Evolutionary conservation across 2,797 vertebrate species (phyloP).

Genomic region (Platalea minor): DNA sequence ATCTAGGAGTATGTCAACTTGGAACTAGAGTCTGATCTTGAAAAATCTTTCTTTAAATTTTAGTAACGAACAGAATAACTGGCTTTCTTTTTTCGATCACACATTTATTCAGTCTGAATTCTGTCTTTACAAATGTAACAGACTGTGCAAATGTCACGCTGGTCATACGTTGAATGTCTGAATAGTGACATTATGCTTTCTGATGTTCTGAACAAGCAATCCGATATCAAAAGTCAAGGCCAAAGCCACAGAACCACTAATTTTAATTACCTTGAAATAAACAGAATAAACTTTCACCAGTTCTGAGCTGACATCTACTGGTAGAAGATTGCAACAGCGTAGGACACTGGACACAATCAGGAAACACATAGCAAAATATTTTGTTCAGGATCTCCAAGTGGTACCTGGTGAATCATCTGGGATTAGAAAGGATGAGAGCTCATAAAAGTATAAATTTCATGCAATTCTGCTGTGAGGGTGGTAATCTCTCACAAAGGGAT

Average conservation of each 20-base stretch:
- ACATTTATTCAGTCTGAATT: neutral
- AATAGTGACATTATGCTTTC: neutral
- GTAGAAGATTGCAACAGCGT: conserved; percentile 1
- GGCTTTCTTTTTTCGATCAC: neutral
- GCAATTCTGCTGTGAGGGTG: neutral
- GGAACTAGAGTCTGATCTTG: neutral
- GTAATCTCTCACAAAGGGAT: neutral
- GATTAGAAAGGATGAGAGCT: neutral
- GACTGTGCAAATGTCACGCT: neutral
- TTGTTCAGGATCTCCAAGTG: neutral
- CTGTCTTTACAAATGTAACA: neutral
- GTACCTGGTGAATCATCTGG: neutral
- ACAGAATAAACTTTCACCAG: conserved; percentile 12
- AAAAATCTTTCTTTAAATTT: neutral
- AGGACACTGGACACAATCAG: neutral
- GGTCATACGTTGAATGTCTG: neutral
- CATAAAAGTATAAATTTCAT: neutral
- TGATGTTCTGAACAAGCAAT: neutral
- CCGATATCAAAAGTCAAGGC: neutral
- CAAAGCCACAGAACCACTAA: neutral
- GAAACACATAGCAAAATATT: neutral
- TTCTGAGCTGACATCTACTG: conserved; percentile 60
- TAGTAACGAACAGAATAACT: neutral
- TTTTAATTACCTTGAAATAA: neutral
- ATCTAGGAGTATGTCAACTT: neutral